Evolutionary conservation across 2,113 vertebrate genomes (phyloP).

Genomic region (Labeo rohita): DNA sequence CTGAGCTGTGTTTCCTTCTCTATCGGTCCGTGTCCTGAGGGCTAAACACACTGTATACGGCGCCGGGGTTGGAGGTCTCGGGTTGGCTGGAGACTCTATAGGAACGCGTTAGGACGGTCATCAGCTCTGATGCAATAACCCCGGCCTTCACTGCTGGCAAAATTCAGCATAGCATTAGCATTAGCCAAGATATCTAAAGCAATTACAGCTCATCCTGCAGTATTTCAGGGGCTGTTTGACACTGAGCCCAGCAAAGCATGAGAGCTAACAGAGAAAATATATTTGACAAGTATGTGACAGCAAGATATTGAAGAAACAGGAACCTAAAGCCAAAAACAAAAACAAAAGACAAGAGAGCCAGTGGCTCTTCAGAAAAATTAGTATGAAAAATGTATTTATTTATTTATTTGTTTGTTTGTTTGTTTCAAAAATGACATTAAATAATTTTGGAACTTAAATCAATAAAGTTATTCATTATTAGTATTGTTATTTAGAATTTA

Average conservation of each 20-base stretch:
- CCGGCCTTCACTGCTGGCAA: conserved; percentile 45
- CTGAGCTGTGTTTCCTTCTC: conserved; percentile 83
- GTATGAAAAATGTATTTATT: no score
- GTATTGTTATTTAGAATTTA: no score
- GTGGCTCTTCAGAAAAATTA: no score
- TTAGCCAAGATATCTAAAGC: background rate
- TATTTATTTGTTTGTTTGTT: no score
- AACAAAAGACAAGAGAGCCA: no score
- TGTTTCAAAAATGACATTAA: no score
- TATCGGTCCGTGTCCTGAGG: conserved; percentile 80
- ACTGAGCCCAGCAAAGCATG: background rate
- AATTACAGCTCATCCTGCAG: background rate
- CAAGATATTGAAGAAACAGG: background rate
- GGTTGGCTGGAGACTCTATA: conserved; percentile 61
- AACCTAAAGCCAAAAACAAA: conserved; percentile 39
- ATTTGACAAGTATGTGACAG: conserved; percentile 67
- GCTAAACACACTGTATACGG: conserved; percentile 72
- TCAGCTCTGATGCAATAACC: conserved; percentile 70
- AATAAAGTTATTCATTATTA: no score
- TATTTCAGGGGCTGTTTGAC: background rate
- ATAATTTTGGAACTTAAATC: no score
- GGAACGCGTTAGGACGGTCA: conserved; percentile 72
- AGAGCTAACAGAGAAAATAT: conserved; percentile 76
- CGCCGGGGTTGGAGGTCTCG: conserved; percentile 2
- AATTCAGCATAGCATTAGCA: conserved; percentile 17